Base-by-base conservation (phyloP, 2,113 vertebrate species). In the Brachionichthys hirsutus region DNA sequence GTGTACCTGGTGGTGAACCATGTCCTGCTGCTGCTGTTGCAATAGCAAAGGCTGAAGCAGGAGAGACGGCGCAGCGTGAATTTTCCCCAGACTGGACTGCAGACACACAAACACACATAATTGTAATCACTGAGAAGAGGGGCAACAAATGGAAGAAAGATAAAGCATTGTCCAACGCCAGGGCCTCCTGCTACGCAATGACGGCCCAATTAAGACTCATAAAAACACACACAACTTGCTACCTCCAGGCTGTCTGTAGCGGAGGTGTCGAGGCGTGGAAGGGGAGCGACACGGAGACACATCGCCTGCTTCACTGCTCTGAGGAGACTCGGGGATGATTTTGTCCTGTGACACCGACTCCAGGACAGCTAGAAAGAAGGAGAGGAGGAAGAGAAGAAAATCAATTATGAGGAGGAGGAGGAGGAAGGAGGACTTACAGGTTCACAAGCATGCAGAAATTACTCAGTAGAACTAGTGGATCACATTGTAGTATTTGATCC, bases 1-100 rank as follows among this genome's bases (percentile, higher is more conserved):
- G 20, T 58, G 88, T 82, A 95, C 96, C 95, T 89, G 95, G 93
- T 0, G 96, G 94, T 69, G 94, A 93, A 54, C 94, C 93, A 0
- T 98, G 96, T 56, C 96, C 96, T 2, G 97, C 97, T 67, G 95
- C 97, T 38, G 97, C 97, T 3, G 97, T 99, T 73, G 97, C 97
- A 20, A 99, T 99, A 34, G 97, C 97, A 62, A 99, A 99, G 3
- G 97, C 97, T 62, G 97, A 99, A 30, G 95, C 95, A 47, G 97
- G 96, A 11, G 97, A 98, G 65, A 99, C 95, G 0, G 96, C 91
- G 73, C 94, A 96, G 83, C 95, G 95, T 30, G 91, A 86, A 77
- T 90, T 96, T 80, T 98, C 97, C 22, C 92, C 85, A n/a, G 90
- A 88, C 81, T 95, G 95, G 70, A 90, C 95, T 98, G 85, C 54